Conservation (phyloP, 2,797 vertebrate genomes). For the Catostomus latipinnis region DNA sequence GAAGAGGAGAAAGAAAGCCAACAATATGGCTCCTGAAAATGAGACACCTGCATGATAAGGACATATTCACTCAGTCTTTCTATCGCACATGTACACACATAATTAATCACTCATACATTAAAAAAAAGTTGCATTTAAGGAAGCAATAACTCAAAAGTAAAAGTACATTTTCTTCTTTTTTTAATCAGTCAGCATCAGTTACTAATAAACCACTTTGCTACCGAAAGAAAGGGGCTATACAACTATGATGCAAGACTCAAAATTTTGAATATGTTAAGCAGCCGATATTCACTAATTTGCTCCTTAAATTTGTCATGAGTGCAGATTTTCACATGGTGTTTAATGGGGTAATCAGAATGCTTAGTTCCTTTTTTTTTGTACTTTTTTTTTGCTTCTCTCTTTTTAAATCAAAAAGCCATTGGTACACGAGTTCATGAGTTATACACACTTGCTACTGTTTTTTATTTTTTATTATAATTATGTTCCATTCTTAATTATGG, state of each 20-base stretch:
- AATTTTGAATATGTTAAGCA: conserved; percentile 53
- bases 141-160: conserved; percentile 87
- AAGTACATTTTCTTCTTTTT: conserved; percentile 56
- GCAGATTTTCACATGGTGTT: conserved; percentile 50
- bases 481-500: conserved; percentile 30
- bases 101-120: background rate
- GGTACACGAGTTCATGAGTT: conserved; percentile 23
- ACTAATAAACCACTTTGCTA: conserved; percentile 62
- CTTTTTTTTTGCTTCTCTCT: background rate
- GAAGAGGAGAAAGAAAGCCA: conserved; percentile 93
- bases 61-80: conserved; percentile 29
- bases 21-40: conserved; percentile 61
- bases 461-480: conserved; percentile 15
- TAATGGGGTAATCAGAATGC: conserved; percentile 17
- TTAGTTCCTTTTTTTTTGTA: background rate
- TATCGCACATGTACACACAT: conserved; percentile 42
- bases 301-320: conserved; percentile 28
- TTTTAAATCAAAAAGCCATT: conserved; percentile 42
- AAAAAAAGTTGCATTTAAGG: conserved; percentile 69
- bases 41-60: conserved; percentile 67
- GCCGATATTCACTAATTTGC: conserved; percentile 18
- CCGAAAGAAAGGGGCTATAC: conserved; percentile 56
- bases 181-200: conserved; percentile 76
- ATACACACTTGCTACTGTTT: conserved; percentile 33
- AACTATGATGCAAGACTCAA: conserved; percentile 72